Evolutionary conservation across 2,113 vertebrate genomes (phyloP).

Genomic region (Larimichthys polyactis): DNA sequence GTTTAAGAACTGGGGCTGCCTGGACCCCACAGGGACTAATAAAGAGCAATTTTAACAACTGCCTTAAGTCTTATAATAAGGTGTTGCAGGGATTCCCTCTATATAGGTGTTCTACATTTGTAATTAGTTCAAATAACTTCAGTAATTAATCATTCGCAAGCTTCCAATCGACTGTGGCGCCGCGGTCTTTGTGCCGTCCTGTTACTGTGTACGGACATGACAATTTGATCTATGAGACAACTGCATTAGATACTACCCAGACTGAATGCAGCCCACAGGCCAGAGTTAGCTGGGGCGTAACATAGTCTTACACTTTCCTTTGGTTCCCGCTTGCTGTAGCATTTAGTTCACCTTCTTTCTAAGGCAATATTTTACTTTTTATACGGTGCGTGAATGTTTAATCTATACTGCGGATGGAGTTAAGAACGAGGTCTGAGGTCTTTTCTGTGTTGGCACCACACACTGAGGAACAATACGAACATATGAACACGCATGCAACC

Average conservation of each 20-base stretch:
- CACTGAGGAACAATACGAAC: background rate
- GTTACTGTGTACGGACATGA: background rate
- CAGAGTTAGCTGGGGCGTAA: background rate
- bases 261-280: background rate
- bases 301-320: background rate
- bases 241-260: background rate
- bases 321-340: background rate
- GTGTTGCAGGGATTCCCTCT: conserved; percentile 41
- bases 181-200: background rate
- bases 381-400: background rate
- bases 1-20: background rate
- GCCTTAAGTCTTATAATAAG: background rate
- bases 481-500: background rate
- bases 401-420: background rate
- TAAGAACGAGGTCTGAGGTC: too few species aligned
- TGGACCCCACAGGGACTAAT: conserved; percentile 27
- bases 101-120: conserved; percentile 19
- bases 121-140: conserved; percentile 31
- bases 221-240: conserved; percentile 18
- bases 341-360: background rate
- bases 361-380: background rate
- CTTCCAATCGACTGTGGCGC: conserved; percentile 7
- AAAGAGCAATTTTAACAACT: conserved; percentile 38
- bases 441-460: background rate
- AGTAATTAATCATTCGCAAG: conserved; percentile 38